Evolutionary conservation across 2,113 vertebrate genomes (phyloP), one percentile per base, ranked within the genome.

Genomic region (Spea multiplicata): DNA sequence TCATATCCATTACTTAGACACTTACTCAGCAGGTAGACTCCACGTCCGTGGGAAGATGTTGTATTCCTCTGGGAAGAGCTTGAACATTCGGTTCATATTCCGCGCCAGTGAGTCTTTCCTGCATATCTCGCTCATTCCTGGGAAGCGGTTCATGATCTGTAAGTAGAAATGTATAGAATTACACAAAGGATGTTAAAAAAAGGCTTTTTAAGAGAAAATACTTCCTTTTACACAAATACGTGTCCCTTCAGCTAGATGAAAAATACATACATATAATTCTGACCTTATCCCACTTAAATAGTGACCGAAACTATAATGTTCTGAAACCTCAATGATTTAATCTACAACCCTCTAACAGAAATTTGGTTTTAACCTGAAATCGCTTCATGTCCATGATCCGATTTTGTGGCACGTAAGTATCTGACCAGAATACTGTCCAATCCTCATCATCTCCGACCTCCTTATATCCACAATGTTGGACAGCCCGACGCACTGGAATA

Each of bases 81-180:
- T 90, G 57, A 90, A 87, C 90, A 92, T 90, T 74, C 89, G 88
- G 82, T 89, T 93, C 62, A 94, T 90, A 84, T 92, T 94, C 55
- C 87, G 86, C 6, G 93, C 91, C 86, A 93, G 66, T 75, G 92
- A 69, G 72, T 92, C 91, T 82, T 93, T 93, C 47, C 89, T 89
- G 84, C 93, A 94, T 80, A 93, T 90, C 85, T 94, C 91, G 0
- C 84, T 88, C 93, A 93, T 94, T 83, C 91, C 91, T 0, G 93
- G 92, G 52, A 94, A 93, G 73, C 92, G 92, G 87, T 92, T 93
- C 85, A 93, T 91, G 86, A 92, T 94, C 93, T 91, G 30, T 71
- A 17, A 44, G 52, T 13, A 9, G 16, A 71, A 78, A 78, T 14
- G 66, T 68, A 6, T 14, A 30, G 30, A 30, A 30, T 1, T 30